These are phyloP conservation scores for Capromys pilorides DNA, from an alignment of 2,797 vertebrate genomes.

Conservation along the genomic window DNA sequence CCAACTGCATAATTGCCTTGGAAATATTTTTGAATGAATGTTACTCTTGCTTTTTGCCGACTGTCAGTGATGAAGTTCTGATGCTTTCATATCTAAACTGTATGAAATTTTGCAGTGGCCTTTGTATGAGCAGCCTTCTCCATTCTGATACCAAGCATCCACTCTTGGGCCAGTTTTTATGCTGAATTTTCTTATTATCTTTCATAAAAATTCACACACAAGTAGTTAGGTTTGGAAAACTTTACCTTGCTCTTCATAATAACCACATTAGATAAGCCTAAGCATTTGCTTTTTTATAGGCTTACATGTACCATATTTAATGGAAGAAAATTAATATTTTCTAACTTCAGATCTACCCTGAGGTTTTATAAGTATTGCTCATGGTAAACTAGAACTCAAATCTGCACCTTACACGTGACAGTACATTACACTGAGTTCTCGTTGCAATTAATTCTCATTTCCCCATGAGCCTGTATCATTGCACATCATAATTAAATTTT, in stretches of 20 bases:
- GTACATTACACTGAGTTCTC: background rate
- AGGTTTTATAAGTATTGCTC: constrained; percentile 20
- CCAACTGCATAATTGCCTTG: background rate
- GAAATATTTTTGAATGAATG: background rate
- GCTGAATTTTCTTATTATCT: background rate
- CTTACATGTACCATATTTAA: background rate
- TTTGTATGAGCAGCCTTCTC: too few species aligned
- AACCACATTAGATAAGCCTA: background rate
- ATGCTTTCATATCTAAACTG: too few species aligned
- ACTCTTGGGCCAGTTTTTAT: background rate
- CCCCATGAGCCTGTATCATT: background rate
- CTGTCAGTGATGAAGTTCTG: background rate
- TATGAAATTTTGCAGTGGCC: background rate
- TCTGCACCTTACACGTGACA: background rate
- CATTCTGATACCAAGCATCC: background rate
- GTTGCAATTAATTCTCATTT: background rate
- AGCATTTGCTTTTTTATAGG: background rate
- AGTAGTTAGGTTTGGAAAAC: background rate
- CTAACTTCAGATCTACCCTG: background rate
- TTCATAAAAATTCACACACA: background rate
- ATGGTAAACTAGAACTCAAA: background rate
- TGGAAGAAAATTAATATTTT: constrained; percentile 21
- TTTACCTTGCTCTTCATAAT: background rate
- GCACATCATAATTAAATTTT: background rate
- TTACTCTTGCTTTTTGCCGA: background rate